These are phyloP conservation scores for Actinia equina DNA, from an alignment of 64 coral and sea anemone species.

Conservation along the genomic window DNA sequence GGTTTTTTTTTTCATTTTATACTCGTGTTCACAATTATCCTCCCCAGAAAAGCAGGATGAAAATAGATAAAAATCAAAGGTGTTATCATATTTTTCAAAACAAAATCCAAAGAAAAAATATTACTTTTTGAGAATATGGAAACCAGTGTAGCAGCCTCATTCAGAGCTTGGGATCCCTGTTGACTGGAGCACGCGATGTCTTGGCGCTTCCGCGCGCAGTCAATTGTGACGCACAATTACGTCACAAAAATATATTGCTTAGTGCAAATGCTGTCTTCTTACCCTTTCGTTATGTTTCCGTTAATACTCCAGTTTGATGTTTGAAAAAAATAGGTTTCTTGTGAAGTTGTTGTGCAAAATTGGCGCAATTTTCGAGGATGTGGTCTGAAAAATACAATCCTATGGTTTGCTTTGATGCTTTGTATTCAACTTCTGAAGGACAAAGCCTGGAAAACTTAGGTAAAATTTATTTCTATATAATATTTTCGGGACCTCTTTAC, in stretches of 20 bases:
- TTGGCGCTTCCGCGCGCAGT: not conserved
- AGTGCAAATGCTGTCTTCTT: not conserved
- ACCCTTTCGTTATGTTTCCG: not conserved
- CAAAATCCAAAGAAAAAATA: no score
- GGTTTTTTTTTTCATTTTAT: no score
- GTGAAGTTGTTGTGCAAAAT: not conserved
- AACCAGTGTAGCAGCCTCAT: no score
- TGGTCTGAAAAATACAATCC: conserved; percentile 3
- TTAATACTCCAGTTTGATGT: not conserved
- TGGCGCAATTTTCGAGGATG: not conserved
- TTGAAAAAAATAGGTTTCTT: not conserved
- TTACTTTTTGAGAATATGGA: no score
- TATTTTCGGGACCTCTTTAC: no score
- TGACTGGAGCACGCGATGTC: not conserved
- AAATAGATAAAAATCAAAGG: no score
- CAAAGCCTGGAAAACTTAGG: not conserved
- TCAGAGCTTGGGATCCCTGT: not conserved
- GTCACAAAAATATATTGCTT: not conserved
- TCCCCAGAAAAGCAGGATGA: no score
- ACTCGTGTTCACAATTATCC: no score
- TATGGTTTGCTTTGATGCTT: not conserved
- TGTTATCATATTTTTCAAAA: no score
- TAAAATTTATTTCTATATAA: not conserved
- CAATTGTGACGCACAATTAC: not conserved
- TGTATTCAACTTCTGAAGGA: not conserved